Percentiles rank a stretch among this genome's conserved stretches.
Conservation (phyloP, 2,888 invertebrate species). For the Acholoe squamosa region DNA sequence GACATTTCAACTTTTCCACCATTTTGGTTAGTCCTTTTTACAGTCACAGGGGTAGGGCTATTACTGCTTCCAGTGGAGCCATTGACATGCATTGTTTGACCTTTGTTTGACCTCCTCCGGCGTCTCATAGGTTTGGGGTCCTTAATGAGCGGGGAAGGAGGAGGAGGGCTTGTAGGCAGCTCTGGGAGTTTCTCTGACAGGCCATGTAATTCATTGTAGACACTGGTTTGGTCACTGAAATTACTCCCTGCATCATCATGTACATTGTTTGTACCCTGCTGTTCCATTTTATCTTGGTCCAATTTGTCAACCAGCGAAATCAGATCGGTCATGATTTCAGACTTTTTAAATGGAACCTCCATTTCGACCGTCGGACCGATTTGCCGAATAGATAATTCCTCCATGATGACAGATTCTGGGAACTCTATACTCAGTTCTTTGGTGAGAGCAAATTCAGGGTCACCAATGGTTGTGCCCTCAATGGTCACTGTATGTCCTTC, state of each 20-base stretch:
- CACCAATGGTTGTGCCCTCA: constrained; percentile 27
- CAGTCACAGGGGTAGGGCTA: background rate
- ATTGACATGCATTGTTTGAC: background rate
- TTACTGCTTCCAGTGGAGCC: background rate
- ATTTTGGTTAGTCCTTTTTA: background rate
- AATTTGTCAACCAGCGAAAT: background rate
- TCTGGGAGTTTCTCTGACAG: background rate
- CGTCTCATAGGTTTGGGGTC: constrained; percentile 48
- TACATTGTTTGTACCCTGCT: background rate
- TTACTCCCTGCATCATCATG: background rate
- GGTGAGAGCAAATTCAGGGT: background rate
- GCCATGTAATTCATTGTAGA: background rate
- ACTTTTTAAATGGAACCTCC: constrained; percentile 24
- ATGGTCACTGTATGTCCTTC: background rate
- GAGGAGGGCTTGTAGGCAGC: constrained; percentile 24
- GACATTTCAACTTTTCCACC: background rate
- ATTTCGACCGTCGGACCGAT: constrained; percentile 39
- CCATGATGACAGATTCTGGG: constrained; percentile 43
- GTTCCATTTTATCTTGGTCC: background rate
- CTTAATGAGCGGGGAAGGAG: background rate
- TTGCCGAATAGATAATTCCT: background rate
- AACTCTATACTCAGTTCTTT: constrained; percentile 30
- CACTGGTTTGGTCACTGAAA: constrained; percentile 9
- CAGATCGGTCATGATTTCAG: constrained; percentile 33
- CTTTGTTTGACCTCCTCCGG: background rate